Evolutionary conservation across 2,888 invertebrate genomes (phyloP).

Genomic region (Watsonalla cultraria): DNA sequence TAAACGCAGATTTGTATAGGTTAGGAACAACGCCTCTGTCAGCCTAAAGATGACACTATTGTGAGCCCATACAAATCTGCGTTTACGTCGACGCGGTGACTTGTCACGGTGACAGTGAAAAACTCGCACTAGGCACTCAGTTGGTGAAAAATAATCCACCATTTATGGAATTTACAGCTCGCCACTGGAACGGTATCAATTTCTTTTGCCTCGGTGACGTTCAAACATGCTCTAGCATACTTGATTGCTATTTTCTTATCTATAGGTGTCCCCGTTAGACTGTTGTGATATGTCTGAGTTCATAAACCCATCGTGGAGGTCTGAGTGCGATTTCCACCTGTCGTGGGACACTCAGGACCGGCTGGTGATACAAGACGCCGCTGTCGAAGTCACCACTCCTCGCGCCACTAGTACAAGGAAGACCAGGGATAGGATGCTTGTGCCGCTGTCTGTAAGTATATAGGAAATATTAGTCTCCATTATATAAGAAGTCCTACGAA

Average conservation of each 20-base stretch:
- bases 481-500: background rate
- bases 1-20: too few relatives aligned
- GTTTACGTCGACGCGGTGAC: too few relatives aligned
- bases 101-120: too few relatives aligned
- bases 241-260: background rate
- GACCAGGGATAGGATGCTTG: constrained; percentile 42
- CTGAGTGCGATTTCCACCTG: constrained; percentile 50
- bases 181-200: too few relatives aligned
- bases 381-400: constrained; percentile 18
- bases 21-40: too few relatives aligned
- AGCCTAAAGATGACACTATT: too few relatives aligned
- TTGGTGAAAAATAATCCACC: too few relatives aligned
- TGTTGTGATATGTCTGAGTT: constrained; percentile 60
- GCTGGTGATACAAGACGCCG: constrained; percentile 29
- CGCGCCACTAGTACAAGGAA: constrained; percentile 18
- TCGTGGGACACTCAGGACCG: constrained; percentile 40
- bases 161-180: too few relatives aligned
- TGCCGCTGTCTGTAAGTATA: constrained; percentile 54
- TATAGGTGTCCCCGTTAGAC: constrained; percentile 23
- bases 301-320: constrained; percentile 43
- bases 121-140: too few relatives aligned
- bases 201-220: too few relatives aligned
- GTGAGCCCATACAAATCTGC: too few relatives aligned
- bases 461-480: background rate
- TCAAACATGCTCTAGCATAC: too few relatives aligned